These are phyloP conservation scores for Cladorhizidae sp. DNA, from an alignment of 37 sponge, comb jelly and placozoan genomes.

Conservation along the genomic window DNA sequence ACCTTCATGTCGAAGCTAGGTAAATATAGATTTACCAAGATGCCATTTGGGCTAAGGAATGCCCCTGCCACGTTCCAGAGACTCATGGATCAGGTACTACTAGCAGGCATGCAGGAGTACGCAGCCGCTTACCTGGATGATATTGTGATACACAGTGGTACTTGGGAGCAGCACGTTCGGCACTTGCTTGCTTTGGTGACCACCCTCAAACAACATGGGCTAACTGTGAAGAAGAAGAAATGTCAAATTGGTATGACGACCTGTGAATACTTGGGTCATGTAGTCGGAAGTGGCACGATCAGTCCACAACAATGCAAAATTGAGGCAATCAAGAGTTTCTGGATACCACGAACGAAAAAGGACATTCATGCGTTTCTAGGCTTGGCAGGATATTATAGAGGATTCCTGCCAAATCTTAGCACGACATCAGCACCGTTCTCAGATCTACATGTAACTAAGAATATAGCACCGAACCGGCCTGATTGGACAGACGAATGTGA, in stretches of 20 bases:
- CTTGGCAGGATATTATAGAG: neutral
- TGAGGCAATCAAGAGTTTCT: neutral
- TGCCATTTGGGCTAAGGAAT: conserved; percentile 60
- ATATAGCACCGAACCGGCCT: neutral
- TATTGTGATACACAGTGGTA: conserved; percentile 22
- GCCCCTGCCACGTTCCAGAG: conserved; percentile 67
- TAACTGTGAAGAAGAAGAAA: conserved; percentile 49
- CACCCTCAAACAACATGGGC: conserved; percentile 40
- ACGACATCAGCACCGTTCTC: neutral
- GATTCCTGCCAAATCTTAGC: neutral
- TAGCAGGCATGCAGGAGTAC: conserved; percentile 31
- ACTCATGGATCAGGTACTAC: conserved; percentile 44
- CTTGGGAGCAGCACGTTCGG: neutral
- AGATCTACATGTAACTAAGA: neutral
- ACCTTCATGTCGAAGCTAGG: conserved; percentile 58
- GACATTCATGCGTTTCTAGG: neutral
- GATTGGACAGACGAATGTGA: neutral
- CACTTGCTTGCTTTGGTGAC: conserved; percentile 51
- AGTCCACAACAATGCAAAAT: neutral
- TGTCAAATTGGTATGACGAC: conserved; percentile 34
- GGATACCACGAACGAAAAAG: neutral
- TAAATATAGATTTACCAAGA: conserved; percentile 45
- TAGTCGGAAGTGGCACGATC: conserved; percentile 8
- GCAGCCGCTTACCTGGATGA: too few relatives aligned
- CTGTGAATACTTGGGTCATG: conserved; percentile 44